Evolutionary conservation across 2,797 vertebrate genomes (phyloP).

Genomic region (Tokudaia tokunoshimensis): DNA sequence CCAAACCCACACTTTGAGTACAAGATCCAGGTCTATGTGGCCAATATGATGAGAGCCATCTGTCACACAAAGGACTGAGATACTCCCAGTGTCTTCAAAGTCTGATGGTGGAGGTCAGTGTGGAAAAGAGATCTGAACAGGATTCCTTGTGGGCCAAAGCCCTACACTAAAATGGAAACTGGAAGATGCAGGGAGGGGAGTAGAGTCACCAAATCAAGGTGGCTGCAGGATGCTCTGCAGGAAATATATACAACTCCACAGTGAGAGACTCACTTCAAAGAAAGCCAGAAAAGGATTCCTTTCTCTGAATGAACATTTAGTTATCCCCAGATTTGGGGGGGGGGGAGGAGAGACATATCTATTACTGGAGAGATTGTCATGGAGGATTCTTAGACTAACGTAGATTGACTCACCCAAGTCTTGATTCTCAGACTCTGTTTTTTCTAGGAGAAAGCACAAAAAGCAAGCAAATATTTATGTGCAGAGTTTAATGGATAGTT

Average conservation of each 20-base stretch:
- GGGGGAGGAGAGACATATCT: background rate
- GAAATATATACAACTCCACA: background rate
- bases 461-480: constrained; percentile 53
- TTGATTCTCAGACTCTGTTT: background rate
- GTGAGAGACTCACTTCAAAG: background rate
- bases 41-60: background rate
- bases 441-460: constrained; percentile 74
- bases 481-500: background rate
- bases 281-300: background rate
- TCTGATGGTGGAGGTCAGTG: background rate
- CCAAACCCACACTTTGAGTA: background rate
- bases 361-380: background rate
- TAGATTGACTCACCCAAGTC: constrained; percentile 54
- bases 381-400: constrained; percentile 47
- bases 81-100: background rate
- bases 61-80: background rate
- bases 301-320: constrained; percentile 8
- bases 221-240: background rate
- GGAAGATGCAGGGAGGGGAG: background rate
- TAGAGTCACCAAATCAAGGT: background rate
- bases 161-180: background rate
- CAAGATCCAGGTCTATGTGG: background rate
- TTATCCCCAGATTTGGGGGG: background rate
- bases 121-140: background rate
- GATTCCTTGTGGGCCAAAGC: background rate